A percentile compares a stretch with the other conserved stretches of the same genome.
Conservation (phyloP, 2,888 invertebrate species). For the Podabrus alpinus region DNA sequence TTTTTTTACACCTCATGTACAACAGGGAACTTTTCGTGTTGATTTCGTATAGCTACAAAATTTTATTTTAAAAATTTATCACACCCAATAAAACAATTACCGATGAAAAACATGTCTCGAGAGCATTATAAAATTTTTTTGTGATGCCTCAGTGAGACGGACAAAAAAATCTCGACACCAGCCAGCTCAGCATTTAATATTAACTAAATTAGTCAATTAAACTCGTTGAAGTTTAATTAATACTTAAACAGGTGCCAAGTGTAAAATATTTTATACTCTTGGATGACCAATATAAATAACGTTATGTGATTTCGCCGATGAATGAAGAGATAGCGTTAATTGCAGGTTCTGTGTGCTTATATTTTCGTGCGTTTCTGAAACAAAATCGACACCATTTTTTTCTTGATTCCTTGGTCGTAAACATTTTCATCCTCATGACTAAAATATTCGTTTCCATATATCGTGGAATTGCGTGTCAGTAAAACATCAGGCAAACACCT, state of each 20-base stretch:
- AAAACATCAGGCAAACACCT: constrained; percentile 55
- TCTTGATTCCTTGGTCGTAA: neutral
- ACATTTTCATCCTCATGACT: neutral
- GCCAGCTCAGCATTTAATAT: neutral
- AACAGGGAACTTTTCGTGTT: neutral
- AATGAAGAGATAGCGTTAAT: neutral
- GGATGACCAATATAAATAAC: neutral
- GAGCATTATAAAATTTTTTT: neutral
- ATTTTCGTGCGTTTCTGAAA: neutral
- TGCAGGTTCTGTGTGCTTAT: neutral
- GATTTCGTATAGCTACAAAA: neutral
- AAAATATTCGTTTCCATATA: constrained; percentile 20
- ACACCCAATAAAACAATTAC: neutral
- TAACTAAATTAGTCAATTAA: neutral
- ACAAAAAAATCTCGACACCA: neutral
- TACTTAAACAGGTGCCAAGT: neutral
- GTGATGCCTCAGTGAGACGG: neutral
- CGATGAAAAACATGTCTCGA: neutral
- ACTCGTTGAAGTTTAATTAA: neutral
- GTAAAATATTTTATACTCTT: neutral
- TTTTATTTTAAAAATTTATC: neutral
- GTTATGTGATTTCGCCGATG: neutral
- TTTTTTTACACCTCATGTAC: neutral
- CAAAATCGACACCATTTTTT: neutral
- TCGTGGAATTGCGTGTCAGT: constrained; percentile 49